Evolutionary conservation across 2,888 invertebrate genomes (phyloP).

Genomic region (Idaea dimidiata): DNA sequence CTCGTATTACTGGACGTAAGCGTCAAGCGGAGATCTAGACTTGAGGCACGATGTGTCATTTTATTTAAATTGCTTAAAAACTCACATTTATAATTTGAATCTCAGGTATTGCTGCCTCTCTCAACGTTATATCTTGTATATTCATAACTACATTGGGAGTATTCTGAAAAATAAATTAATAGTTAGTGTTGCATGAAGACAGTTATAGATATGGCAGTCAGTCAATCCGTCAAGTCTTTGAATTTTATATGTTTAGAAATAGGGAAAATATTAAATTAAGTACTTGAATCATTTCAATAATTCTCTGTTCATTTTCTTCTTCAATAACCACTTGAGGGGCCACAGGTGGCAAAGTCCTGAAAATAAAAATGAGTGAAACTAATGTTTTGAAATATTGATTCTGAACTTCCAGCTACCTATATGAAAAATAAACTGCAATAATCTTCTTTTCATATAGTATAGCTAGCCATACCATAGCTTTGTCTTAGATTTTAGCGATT

Average conservation of each 20-base stretch:
- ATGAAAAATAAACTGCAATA: too few species aligned
- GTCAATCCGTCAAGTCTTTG: too few species aligned
- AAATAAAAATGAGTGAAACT: not conserved
- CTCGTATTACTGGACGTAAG: too few species aligned
- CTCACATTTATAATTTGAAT: slow-evolving; percentile 58
- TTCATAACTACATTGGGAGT: slow-evolving; percentile 58
- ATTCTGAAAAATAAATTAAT: slow-evolving; percentile 39
- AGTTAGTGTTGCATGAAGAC: too few species aligned
- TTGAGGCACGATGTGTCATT: too few species aligned
- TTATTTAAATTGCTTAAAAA: slow-evolving; percentile 9
- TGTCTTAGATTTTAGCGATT: too few species aligned
- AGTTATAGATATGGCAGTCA: too few species aligned
- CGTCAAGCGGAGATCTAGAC: too few species aligned
- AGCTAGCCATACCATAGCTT: too few species aligned
- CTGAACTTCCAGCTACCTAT: too few species aligned
- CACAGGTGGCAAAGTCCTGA: not conserved
- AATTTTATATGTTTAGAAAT: too few species aligned
- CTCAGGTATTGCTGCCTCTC: slow-evolving; percentile 53
- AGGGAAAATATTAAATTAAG: slow-evolving; percentile 7
- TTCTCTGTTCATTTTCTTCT: slow-evolving; percentile 47
- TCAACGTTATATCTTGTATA: slow-evolving; percentile 63
- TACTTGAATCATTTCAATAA: slow-evolving; percentile 57
- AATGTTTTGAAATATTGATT: not conserved
- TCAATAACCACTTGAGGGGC: slow-evolving; percentile 28
- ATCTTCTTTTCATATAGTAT: too few species aligned